Base-by-base conservation (phyloP, 2,113 vertebrate genomes). In the Hemicordylus capensis region DNA sequence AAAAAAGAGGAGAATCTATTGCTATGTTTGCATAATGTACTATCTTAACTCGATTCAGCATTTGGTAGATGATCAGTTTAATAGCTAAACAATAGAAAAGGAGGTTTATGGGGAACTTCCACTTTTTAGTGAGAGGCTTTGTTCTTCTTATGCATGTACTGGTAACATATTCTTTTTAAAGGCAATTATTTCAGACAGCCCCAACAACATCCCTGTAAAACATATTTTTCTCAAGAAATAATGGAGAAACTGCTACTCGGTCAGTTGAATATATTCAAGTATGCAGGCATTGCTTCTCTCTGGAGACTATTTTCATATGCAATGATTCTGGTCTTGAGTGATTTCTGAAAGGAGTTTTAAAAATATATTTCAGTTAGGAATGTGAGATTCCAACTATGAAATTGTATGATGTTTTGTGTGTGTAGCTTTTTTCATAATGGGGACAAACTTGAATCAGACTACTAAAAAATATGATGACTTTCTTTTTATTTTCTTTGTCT, bases 401-500 rank as follows among this genome's bases (percentile, higher is more conserved):
- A 37, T 39, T 39, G 19, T 58, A 31, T n/a, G n/a, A n/a, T n/a
- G n/a, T n/a, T n/a, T n/a, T n/a, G n/a, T n/a, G n/a, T n/a, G n/a
- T n/a, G n/a, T n/a, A n/a, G n/a, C n/a, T n/a, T n/a, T 37, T 48
- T 76, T 22, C 34, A 59, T 73, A 73, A 44, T 12, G 31, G 31
- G 24, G 54, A n/a, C 42, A 77, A 44, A 31, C 3, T 44, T 76
- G 26, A 66, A 10, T 54, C 24, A 28, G 8, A 51, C 34, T 59
- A 11, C 20, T 44, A 82, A 54, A 76, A 54, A 39, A 73, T 80
- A 42, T 59, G 37, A 63, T 17, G 42, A 34, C n/a, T 31, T 61
- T 51, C 15, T 3, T 77, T 37, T 84, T 87, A 37, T 89, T 66
- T 93, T 4, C 88, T 85, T 70, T 89, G 87, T 87, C 84, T 96